Evolutionary conservation across 2,888 invertebrate genomes (phyloP).

Genomic region (Sarcophaga rosellei): DNA sequence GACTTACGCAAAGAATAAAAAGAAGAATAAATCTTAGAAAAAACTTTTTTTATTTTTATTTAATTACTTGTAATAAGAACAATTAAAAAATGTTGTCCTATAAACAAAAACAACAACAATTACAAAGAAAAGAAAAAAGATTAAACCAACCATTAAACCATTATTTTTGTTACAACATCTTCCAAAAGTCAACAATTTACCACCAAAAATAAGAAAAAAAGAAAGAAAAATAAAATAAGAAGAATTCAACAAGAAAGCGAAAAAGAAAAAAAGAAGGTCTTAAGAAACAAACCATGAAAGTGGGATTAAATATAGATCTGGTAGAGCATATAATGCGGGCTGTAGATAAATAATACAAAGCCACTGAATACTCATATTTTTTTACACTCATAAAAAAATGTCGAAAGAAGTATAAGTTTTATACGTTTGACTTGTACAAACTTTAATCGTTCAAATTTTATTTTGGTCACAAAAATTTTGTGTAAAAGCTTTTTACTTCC

Average conservation of each 20-base stretch:
- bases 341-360: conserved; percentile 46
- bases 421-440: too few species aligned
- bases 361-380: background rate
- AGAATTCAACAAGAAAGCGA: conserved; percentile 1
- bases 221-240: conserved; percentile 18
- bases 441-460: too few species aligned
- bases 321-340: conserved; percentile 48
- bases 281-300: conserved; percentile 58
- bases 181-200: background rate
- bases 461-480: too few species aligned
- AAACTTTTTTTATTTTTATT: conserved; percentile 23
- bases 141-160: conserved; percentile 51
- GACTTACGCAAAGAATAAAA: background rate
- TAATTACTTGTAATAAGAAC: conserved; percentile 59
- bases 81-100: conserved; percentile 55
- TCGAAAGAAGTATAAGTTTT: too few species aligned
- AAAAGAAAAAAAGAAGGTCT: conserved; percentile 39
- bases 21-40: background rate
- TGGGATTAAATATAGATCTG: conserved; percentile 57
- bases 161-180: conserved; percentile 19
- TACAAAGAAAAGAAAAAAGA: conserved; percentile 19
- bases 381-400: conserved; percentile 25
- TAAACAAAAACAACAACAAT: background rate
- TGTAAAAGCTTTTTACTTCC: too few species aligned
- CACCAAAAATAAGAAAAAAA: background rate